Base-by-base conservation (phyloP, 2,113 vertebrate species). In the Cavia aperea region DNA sequence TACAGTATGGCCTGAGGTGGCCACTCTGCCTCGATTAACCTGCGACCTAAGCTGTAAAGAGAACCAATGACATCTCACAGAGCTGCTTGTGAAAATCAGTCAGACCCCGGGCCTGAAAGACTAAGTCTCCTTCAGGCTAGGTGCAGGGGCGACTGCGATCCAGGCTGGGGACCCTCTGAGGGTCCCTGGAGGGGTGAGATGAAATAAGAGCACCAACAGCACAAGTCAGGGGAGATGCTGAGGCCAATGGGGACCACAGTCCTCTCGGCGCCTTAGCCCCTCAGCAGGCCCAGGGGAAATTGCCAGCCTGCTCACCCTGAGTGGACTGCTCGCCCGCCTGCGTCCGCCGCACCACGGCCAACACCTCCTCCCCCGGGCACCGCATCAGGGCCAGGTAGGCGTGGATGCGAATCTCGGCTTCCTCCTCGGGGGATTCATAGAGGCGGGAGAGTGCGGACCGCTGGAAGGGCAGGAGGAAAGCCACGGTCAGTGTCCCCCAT, bases 341-440 rank as follows among this genome's bases (percentile, higher is more conserved):
- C 1, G 97, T 98, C 36, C 75, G 96, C 94, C 96, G 98, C 89
- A 99, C 97, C 95, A 96, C 96, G 72, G 97, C 95, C 93, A 98
- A 98, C 56, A 98, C 94, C 14, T 98, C 96, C 54, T 97, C 96
- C 39, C 97, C 95, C 0, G 98, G 98, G 95, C 98, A 99, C 90
- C 96, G 98, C 98, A 99, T 98, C 96, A 98, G 97, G 94, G 97
- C 97, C 93, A 98, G 98, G 97, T 98, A 99, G 88, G 98, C 98
- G 58, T 98, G 97, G 83, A 99, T 98, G 96, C 98, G 97, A 97
- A 99, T 97, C 97, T 99, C 99, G 4, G 97, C 96, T 51, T 98
- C 98, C 39, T 83, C 66, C 66, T 51, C 10, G 0, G 79, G 66
- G 33, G 39, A 31, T 72, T 72, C 21, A 29, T 62, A 72, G 54